phyloP scores from a whole-genome alignment of 2,797 vertebrate species.

The Thamnophis elegans region DNA sequence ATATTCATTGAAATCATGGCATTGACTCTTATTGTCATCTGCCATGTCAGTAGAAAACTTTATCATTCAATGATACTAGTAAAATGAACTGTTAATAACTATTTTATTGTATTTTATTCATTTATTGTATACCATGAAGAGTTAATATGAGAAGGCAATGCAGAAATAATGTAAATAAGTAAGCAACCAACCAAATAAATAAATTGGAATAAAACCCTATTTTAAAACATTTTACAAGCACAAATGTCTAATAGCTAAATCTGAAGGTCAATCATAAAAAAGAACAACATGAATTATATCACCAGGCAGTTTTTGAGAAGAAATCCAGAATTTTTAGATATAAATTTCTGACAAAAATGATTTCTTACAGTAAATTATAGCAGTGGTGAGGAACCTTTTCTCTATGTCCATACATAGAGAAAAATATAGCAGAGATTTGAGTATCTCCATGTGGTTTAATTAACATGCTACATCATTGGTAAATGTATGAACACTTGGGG shows the following conservation, averaged over 20 bases:
- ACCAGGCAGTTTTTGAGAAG: not conserved
- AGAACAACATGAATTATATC: not conserved
- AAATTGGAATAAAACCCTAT: not conserved
- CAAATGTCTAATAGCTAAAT: not conserved
- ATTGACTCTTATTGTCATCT: not conserved
- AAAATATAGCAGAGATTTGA: not conserved
- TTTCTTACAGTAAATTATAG: not conserved
- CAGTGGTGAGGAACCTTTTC: not conserved
- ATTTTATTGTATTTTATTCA: not conserved
- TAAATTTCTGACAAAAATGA: not conserved
- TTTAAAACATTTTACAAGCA: not conserved
- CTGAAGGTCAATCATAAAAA: not conserved
- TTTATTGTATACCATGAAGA: not conserved
- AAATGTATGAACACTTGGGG: not conserved
- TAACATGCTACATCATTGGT: slow-evolving; percentile 5
- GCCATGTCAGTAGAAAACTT: not conserved
- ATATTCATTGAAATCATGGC: not conserved
- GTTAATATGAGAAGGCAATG: not conserved
- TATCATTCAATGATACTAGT: not conserved
- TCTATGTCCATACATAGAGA: not conserved
- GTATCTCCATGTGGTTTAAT: not conserved
- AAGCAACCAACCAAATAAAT: not conserved
- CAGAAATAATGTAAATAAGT: not conserved
- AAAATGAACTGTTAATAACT: not conserved
- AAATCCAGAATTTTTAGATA: not conserved